phyloP scores from a whole-genome alignment of 92 coral and sea anemone genomes.

The Paramuricea clavata region DNA sequence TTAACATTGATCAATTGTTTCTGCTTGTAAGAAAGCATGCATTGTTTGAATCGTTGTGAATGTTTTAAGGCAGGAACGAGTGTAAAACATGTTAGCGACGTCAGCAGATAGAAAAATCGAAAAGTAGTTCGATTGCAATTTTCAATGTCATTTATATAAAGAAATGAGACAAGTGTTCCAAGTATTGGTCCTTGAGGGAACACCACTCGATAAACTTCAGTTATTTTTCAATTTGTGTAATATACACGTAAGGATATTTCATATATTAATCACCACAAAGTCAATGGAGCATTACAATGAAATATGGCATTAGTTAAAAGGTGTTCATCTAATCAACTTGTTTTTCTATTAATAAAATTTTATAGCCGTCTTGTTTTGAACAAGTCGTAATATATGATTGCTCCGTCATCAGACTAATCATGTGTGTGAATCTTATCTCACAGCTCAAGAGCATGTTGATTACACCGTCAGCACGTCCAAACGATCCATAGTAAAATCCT shows the following conservation, averaged over 20 bases:
- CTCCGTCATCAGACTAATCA: slow-evolving; percentile 1
- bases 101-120: neutral
- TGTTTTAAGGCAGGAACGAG: too few species aligned
- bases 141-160: neutral
- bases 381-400: neutral
- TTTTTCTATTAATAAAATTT: neutral
- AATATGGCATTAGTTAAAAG: neutral
- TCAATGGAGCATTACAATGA: neutral
- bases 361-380: neutral
- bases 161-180: neutral
- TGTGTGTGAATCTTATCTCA: slow-evolving; percentile 11
- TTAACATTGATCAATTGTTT: too few species aligned
- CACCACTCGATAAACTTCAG: too few species aligned
- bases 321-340: slow-evolving; percentile 3
- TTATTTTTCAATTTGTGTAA: too few species aligned
- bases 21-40: too few species aligned
- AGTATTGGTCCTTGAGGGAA: neutral
- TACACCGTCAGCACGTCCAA: neutral
- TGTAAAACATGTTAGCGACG: neutral
- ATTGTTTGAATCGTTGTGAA: too few species aligned
- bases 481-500: too few species aligned
- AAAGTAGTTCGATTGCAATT: neutral
- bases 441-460: slow-evolving; percentile 2
- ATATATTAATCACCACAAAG: neutral
- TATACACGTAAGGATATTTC: too few species aligned